phyloP scores from a whole-genome alignment of 2,113 vertebrate species.

The Lontra canadensis region DNA sequence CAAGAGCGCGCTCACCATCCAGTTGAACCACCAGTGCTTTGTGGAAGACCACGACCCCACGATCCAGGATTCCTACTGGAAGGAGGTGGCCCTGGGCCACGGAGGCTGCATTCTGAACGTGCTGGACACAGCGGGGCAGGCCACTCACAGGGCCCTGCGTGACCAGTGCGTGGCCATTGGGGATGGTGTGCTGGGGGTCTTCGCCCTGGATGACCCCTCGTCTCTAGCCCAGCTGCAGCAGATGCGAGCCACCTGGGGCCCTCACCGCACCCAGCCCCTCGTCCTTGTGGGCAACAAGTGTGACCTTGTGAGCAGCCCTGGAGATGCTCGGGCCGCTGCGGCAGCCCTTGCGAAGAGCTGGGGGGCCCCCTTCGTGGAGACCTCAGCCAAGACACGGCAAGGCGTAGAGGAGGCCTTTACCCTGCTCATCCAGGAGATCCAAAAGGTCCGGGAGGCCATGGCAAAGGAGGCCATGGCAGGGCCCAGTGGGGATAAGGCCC shows the following conservation, averaged over 20 bases:
- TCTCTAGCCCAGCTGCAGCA: slow-evolving; percentile 85
- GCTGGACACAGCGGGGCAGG: slow-evolving; percentile 81
- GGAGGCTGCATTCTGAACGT: slow-evolving; percentile 81
- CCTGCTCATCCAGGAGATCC: slow-evolving; percentile 68
- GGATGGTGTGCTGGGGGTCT: slow-evolving; percentile 93
- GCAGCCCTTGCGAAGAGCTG: slow-evolving; percentile 42
- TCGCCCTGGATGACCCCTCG: slow-evolving; percentile 91
- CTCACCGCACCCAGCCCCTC: slow-evolving; percentile 38
- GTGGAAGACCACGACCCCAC: slow-evolving; percentile 72
- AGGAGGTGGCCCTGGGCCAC: slow-evolving; percentile 75
- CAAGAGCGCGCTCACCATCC: slow-evolving; percentile 68
- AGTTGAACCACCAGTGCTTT: slow-evolving; percentile 59
- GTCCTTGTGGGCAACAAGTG: slow-evolving; percentile 74
- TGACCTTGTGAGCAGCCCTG: background rate
- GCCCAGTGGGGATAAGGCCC: background rate
- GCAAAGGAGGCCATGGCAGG: background rate
- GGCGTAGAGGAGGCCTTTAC: slow-evolving; percentile 67
- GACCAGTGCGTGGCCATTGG: slow-evolving; percentile 93
- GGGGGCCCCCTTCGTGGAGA: slow-evolving; percentile 64
- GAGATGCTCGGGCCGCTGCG: slow-evolving; percentile 6
- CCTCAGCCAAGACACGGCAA: slow-evolving; percentile 66
- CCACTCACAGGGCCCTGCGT: slow-evolving; percentile 87
- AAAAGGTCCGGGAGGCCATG: background rate
- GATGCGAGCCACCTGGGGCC: slow-evolving; percentile 55
- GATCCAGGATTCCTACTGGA: slow-evolving; percentile 83